These are phyloP conservation scores for Parascotia fuliginaria DNA, from an alignment of 2,888 invertebrate genomes.

Conservation along the genomic window DNA sequence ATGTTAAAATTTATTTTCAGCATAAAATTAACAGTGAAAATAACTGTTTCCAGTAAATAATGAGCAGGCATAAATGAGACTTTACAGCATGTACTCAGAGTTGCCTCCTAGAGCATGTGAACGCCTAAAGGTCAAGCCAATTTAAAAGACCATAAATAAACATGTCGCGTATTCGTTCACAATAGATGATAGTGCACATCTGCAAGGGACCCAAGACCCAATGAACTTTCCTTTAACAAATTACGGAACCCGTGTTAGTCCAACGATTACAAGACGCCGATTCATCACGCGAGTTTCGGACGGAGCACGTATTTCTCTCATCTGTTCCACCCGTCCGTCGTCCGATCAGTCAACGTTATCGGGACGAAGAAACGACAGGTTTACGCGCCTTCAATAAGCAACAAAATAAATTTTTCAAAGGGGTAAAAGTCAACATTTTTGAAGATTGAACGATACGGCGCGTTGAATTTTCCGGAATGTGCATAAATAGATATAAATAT, in stretches of 20 bases:
- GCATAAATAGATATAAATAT: too few species aligned
- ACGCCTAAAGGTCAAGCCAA: conserved; percentile 25
- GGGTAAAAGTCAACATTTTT: conserved; percentile 1
- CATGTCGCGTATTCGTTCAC: conserved; percentile 58
- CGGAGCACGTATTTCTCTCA: conserved; percentile 76
- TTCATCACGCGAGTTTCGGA: conserved; percentile 73
- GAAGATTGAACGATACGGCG: not conserved
- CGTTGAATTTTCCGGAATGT: too few species aligned
- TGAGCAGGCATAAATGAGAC: not conserved
- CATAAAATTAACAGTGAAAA: not conserved
- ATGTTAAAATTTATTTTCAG: not conserved
- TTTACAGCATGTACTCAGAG: not conserved
- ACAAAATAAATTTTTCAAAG: conserved; percentile 68
- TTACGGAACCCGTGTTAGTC: conserved; percentile 76
- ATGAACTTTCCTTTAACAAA: conserved; percentile 69
- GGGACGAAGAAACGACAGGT: conserved; percentile 55
- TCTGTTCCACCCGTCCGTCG: conserved; percentile 72
- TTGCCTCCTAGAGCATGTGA: not conserved
- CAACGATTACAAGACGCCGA: conserved; percentile 80
- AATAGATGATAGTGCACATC: conserved; percentile 71
- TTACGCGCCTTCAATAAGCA: conserved; percentile 63
- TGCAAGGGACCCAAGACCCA: conserved; percentile 54
- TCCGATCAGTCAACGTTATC: conserved; percentile 81
- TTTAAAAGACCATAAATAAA: conserved; percentile 43
- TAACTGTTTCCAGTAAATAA: not conserved